phyloP scores from a whole-genome alignment of 1,140 invertebrate species.

The Bombus waltoni region DNA sequence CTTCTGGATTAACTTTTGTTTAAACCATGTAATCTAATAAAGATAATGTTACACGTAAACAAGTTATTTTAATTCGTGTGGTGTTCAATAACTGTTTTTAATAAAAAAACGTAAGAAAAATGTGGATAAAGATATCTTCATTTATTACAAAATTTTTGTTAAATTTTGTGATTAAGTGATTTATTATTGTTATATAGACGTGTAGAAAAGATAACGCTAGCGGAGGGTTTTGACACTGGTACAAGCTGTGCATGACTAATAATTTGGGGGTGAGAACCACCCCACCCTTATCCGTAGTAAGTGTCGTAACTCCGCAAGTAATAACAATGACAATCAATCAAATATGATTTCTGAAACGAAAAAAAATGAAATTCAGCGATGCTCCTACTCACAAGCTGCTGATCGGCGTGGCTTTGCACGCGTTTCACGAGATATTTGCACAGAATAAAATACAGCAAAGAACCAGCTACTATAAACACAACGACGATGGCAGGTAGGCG shows the following conservation, averaged over 20 bases:
- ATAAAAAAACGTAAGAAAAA: background rate
- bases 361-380: background rate
- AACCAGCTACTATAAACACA: conserved; percentile 48
- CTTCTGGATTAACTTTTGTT: conserved; percentile 51
- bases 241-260: conserved; percentile 73
- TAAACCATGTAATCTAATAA: conserved; percentile 80
- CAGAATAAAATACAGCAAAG: background rate
- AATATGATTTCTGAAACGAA: background rate
- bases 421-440: conserved; percentile 25
- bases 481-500: conserved; percentile 57
- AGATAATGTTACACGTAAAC: conserved; percentile 32
- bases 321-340: conserved; percentile 37
- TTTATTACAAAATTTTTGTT: background rate
- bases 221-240: conserved; percentile 19
- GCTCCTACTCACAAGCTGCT: conserved; percentile 25
- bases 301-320: conserved; percentile 17
- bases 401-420: conserved; percentile 31
- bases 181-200: background rate
- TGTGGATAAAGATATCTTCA: background rate
- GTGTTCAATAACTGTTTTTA: background rate
- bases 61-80: background rate
- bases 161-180: background rate
- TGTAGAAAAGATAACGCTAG: conserved; percentile 28
- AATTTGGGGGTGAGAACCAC: conserved; percentile 74
- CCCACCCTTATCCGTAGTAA: conserved; percentile 65